Conservation (phyloP, 2,888 invertebrate species). For the Lepidochrysops patricia region DNA sequence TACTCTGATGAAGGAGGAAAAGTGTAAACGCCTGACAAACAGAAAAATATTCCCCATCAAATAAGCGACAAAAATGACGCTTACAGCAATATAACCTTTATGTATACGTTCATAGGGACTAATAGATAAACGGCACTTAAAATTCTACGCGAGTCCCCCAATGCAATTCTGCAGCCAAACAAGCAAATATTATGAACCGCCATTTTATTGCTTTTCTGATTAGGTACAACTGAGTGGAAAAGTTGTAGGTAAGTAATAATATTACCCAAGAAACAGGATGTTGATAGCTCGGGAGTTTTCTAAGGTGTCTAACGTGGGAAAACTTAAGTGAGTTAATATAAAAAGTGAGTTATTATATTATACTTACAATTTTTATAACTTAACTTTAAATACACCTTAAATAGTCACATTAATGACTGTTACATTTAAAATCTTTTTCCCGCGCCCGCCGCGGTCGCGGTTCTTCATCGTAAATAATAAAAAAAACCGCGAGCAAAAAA, state of each 20-base stretch:
- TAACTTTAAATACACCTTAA: no score
- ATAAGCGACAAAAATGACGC: not conserved
- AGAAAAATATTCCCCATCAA: not conserved
- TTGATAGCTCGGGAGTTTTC: no score
- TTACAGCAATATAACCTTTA: not conserved
- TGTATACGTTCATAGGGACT: not conserved
- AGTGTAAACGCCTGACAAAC: not conserved
- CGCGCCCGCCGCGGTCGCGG: no score
- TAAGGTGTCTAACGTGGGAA: no score
- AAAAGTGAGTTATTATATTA: no score
- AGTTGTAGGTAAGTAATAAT: not conserved
- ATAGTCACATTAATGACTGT: no score
- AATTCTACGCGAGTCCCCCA: conserved; percentile 19
- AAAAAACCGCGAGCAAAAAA: no score
- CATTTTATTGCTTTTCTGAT: conserved; percentile 16
- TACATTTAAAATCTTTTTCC: no score
- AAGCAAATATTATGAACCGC: conserved; percentile 23
- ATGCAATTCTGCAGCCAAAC: conserved; percentile 22
- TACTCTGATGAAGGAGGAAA: not conserved
- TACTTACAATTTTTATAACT: no score
- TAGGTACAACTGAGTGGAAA: not conserved
- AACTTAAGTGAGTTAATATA: no score
- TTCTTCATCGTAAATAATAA: no score
- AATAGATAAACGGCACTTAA: conserved; percentile 13
- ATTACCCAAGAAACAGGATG: not conserved